Evolutionary conservation across 1,140 invertebrate genomes (phyloP), one percentile per base, ranked within the genome.

Genomic region (Lasioglossum baleicum): DNA sequence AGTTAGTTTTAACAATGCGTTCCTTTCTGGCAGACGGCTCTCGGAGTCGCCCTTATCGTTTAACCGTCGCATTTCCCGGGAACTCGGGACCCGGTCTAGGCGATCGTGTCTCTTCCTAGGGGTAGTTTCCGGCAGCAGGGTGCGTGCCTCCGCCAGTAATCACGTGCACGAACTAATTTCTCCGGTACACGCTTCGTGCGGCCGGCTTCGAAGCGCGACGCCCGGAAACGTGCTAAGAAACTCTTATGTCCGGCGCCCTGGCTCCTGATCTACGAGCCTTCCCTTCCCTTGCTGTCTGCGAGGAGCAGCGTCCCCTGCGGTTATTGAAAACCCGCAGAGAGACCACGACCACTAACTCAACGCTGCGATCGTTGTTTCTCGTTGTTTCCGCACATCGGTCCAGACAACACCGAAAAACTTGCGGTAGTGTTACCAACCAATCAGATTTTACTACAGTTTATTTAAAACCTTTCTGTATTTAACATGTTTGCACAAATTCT

Each of bases 141-240:
- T 89, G 90, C 89, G 87, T 89, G 84, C 85, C 85, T 85, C 79
- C 73, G 40, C 81, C 82, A 79, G 80, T 84, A 89, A 90, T 91
- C 88, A 90, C 89, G 88, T 83, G 86, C 87, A 74, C 82, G 63
- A 84, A 88, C 88, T 90, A 89, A 90, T 91, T 89, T 88, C 84
- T 88, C 76, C 69, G 82, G 56, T 78, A 80, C 84, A 83, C 80
- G 85, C 83, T 87, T 58, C 80, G 76, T 80, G 79, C 65, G 81
- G 82, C 72, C 83, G 67, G 53, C 77, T 61, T 65, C 81, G 65
- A 56, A 53, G 17, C 73, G 48, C 63, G 63, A 61, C 58, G 61
- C 31, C 51, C 67, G 44, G 53, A 51, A 79, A 87, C 84, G 84
- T 87, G 85, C 85, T 75, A 66, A 81, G 85, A 86, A 87, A 87